These are phyloP conservation scores for Ceyx cyanopectus DNA, from an alignment of 2,113 vertebrate species.

Conservation along the genomic window DNA sequence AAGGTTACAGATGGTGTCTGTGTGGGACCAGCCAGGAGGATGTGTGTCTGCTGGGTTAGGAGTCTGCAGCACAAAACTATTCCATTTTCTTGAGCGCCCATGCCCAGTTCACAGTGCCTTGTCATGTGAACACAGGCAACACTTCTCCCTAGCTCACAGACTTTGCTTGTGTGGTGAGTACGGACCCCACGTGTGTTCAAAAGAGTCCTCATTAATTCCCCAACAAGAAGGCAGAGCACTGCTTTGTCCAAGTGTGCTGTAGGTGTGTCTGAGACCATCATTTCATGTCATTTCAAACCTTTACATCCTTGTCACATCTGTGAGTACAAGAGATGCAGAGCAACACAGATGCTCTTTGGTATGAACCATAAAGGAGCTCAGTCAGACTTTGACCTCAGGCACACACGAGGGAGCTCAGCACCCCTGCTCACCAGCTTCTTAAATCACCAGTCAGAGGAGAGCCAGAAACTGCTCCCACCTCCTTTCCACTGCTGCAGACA, in stretches of 20 bases:
- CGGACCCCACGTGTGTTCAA: rapidly evolving
- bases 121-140: background rate
- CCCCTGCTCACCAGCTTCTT: background rate
- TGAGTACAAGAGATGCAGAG: background rate
- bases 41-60: background rate
- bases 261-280: background rate
- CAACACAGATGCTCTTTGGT: background rate
- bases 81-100: background rate
- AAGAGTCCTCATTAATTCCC: background rate
- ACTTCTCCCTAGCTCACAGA: background rate
- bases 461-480: background rate
- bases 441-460: background rate
- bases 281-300: background rate
- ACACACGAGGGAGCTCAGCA: background rate
- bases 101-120: background rate
- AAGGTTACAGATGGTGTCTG: background rate
- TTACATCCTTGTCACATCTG: background rate
- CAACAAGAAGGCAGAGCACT: background rate
- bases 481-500: background rate
- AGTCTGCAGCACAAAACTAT: background rate
- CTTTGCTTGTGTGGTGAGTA: background rate
- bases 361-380: rapidly evolving
- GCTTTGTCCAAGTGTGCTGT: background rate
- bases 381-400: background rate
- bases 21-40: background rate